These are phyloP conservation scores for Glyptemys insculpta DNA, from an alignment of 2,797 vertebrate species.

Conservation along the genomic window DNA sequence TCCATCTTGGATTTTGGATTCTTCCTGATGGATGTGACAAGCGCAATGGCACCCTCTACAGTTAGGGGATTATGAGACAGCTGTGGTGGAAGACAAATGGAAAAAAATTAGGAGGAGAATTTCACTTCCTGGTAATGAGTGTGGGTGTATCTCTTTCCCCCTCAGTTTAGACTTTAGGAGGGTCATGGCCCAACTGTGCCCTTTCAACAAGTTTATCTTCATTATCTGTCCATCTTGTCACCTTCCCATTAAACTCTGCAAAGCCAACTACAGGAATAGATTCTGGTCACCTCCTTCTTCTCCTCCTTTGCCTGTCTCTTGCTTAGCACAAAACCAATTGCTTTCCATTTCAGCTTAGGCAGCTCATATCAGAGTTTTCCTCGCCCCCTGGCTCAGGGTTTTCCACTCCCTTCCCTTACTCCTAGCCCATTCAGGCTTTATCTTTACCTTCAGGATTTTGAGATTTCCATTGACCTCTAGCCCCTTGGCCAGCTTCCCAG, in stretches of 20 bases:
- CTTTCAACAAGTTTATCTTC: not conserved
- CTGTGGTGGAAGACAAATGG: conserved; percentile 69
- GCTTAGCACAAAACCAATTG: not conserved
- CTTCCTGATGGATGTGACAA: conserved; percentile 87
- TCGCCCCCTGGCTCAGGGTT: not conserved
- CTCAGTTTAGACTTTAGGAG: not conserved
- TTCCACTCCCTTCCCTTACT: not conserved
- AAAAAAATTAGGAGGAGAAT: not conserved
- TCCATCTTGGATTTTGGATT: conserved; percentile 86
- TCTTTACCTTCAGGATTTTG: conserved; percentile 86
- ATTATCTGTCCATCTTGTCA: not conserved
- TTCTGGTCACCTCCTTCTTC: not conserved
- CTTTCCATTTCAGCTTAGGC: not conserved
- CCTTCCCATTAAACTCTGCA: not conserved
- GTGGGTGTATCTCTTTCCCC: not conserved
- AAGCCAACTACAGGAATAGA: not conserved
- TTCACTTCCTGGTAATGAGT: not conserved
- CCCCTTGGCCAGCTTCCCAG: conserved; percentile 87
- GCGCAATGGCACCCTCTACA: conserved; percentile 87
- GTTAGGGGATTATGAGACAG: conserved; percentile 89
- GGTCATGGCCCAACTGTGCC: not conserved
- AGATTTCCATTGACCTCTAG: conserved; percentile 90
- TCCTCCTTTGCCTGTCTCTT: not conserved
- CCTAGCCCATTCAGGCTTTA: not conserved
- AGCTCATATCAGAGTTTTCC: not conserved